These are phyloP conservation scores for Acropora yongei DNA, from an alignment of 64 coral and sea anemone species.

Conservation along the genomic window DNA sequence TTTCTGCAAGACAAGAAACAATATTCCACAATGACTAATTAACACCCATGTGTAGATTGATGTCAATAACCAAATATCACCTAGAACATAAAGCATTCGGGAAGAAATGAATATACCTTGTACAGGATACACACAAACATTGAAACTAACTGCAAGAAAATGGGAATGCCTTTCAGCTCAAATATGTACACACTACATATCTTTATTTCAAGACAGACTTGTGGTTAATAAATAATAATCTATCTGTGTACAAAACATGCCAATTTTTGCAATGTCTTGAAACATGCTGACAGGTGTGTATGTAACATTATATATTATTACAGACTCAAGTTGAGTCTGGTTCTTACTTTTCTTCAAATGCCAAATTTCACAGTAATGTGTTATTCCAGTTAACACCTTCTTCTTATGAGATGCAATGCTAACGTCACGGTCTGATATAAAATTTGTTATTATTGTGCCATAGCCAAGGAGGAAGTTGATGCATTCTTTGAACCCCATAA, in stretches of 20 bases:
- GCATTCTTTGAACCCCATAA: constrained; percentile 21
- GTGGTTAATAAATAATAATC: neutral
- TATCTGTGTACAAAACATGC: neutral
- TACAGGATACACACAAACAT: no score
- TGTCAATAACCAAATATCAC: no score
- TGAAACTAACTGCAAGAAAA: no score
- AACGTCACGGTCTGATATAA: constrained; percentile 19
- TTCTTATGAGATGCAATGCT: constrained; percentile 3
- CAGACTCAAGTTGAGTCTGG: neutral
- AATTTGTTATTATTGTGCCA: neutral
- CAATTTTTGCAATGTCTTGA: neutral
- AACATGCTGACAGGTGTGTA: neutral
- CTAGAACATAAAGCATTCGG: no score
- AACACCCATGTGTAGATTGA: no score
- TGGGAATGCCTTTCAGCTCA: no score
- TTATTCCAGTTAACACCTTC: neutral
- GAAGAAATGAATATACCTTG: no score
- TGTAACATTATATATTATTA: neutral
- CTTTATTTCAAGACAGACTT: no score
- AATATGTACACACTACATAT: no score
- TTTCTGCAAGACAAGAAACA: constrained; percentile 36
- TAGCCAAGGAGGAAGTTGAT: constrained; percentile 9
- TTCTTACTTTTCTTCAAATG: neutral
- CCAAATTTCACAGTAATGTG: neutral
- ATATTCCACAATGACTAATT: no score